phyloP scores from a whole-genome alignment of 1,140 invertebrate genomes.

The Drosophila sechellia region DNA sequence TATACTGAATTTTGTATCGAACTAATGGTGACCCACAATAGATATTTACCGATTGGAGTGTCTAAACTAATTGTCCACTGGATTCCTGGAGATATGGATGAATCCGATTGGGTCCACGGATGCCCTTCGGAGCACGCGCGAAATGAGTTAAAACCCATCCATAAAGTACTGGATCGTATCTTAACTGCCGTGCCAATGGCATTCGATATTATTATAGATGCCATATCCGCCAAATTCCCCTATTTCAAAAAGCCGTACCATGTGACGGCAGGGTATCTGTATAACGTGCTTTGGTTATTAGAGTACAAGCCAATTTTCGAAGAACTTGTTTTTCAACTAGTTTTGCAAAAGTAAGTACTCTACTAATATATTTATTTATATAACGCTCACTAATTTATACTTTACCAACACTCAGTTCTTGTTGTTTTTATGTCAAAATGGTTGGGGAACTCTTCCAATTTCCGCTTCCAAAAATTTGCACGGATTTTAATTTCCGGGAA shows the following conservation, averaged over 20 bases:
- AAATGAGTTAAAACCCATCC: conserved; percentile 58
- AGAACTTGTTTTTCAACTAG: conserved; percentile 87
- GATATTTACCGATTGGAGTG: conserved; percentile 87
- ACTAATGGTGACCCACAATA: conserved; percentile 87
- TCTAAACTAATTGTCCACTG: conserved; percentile 86
- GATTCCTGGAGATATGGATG: conserved; percentile 80
- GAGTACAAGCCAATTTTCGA: conserved; percentile 88
- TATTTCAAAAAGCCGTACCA: conserved; percentile 87
- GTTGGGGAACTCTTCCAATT: no score
- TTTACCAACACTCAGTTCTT: no score
- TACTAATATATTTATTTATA: neutral
- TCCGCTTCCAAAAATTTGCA: no score
- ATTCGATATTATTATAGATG: conserved; percentile 64
- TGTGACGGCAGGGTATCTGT: conserved; percentile 87
- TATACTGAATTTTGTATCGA: conserved; percentile 88
- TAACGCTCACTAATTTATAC: no score
- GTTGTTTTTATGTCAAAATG: no score
- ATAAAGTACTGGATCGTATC: conserved; percentile 66
- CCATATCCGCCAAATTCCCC: conserved; percentile 86
- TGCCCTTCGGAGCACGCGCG: conserved; percentile 79
- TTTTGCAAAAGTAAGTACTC: conserved; percentile 87
- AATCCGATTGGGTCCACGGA: conserved; percentile 62
- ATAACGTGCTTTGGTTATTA: conserved; percentile 88
- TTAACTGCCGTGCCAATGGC: conserved; percentile 76
- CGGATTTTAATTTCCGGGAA: no score